These are phyloP conservation scores for Saimiri boliviensis DNA, from an alignment of 2,113 vertebrate species.

Conservation along the genomic window DNA sequence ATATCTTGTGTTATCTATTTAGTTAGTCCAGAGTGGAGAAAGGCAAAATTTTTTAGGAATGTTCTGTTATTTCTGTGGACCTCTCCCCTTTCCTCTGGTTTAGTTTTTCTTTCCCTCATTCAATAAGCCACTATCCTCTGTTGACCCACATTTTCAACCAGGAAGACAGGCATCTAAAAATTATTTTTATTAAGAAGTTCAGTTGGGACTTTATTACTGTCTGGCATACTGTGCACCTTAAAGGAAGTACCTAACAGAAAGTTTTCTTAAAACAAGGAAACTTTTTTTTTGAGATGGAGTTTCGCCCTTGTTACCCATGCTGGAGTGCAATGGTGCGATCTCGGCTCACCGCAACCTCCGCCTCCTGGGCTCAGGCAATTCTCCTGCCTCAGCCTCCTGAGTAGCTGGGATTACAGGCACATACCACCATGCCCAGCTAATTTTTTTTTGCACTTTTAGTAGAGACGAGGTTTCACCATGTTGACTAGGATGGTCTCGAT, in stretches of 20 bases:
- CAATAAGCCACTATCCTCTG: not conserved
- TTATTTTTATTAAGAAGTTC: constrained; percentile 4
- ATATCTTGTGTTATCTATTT: not conserved
- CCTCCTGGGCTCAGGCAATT: too few relatives aligned
- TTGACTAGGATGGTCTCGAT: too few relatives aligned
- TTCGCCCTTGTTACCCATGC: too few relatives aligned
- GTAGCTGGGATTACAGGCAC: too few relatives aligned
- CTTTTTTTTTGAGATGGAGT: too few relatives aligned
- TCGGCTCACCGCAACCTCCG: too few relatives aligned
- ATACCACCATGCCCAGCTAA: too few relatives aligned
- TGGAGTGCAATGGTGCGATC: too few relatives aligned
- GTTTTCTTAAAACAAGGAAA: not conserved
- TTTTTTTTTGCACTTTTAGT: too few relatives aligned
- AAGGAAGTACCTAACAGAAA: not conserved
- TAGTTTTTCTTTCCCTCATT: not conserved
- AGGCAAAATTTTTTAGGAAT: not conserved
- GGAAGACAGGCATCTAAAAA: not conserved
- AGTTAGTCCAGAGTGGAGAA: not conserved
- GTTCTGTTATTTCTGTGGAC: not conserved
- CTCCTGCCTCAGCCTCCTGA: too few relatives aligned
- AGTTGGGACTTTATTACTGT: not conserved
- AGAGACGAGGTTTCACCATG: too few relatives aligned
- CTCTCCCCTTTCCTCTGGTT: not conserved
- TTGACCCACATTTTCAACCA: not conserved
- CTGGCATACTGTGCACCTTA: not conserved